A percentile compares a stretch with the other conserved stretches of the same genome.
Evolutionary conservation across 1,140 invertebrate genomes (phyloP).

Genomic region (Lepidostoma basale): DNA sequence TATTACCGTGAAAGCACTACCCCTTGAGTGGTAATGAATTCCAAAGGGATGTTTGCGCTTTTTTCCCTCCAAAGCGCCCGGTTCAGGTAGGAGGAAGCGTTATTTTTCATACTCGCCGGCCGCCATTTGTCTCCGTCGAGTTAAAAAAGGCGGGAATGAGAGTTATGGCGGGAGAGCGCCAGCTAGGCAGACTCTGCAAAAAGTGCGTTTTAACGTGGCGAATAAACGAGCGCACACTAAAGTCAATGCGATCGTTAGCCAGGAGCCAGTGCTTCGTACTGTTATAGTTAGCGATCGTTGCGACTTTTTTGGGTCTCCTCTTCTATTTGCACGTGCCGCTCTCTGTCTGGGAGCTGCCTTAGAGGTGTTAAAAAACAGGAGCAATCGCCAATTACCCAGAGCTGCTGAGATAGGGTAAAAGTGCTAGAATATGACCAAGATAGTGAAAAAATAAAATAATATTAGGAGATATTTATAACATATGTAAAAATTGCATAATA

Average conservation of each 20-base stretch:
- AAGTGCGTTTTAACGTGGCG: too few species aligned
- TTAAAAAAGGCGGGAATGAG: slow-evolving; percentile 35
- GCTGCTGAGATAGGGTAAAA: slow-evolving; percentile 34
- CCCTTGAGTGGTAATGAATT: slow-evolving; percentile 25
- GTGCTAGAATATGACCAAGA: slow-evolving; percentile 30
- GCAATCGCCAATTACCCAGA: slow-evolving; percentile 42
- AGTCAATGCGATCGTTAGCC: too few species aligned
- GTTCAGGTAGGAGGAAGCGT: slow-evolving; percentile 39
- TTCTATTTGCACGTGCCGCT: too few species aligned
- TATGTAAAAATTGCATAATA: too few species aligned
- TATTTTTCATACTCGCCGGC: slow-evolving; percentile 45
- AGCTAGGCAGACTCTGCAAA: too few species aligned
- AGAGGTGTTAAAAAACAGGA: slow-evolving; percentile 45
- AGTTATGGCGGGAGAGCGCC: background rate
- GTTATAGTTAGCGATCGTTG: too few species aligned
- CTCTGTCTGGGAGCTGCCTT: too few species aligned
- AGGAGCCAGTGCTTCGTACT: too few species aligned
- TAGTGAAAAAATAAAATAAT: too few species aligned
- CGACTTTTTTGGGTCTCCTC: too few species aligned
- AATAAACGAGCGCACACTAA: too few species aligned
- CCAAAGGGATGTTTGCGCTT: slow-evolving; percentile 23
- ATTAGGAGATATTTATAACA: too few species aligned
- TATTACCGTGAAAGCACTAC: slow-evolving; percentile 1
- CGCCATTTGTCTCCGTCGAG: slow-evolving; percentile 42
- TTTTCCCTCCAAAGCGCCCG: background rate